A percentile compares a stretch with the other conserved stretches of the same genome.
phyloP scores from a whole-genome alignment of 2,113 vertebrate species.

The Carassius auratus region DNA sequence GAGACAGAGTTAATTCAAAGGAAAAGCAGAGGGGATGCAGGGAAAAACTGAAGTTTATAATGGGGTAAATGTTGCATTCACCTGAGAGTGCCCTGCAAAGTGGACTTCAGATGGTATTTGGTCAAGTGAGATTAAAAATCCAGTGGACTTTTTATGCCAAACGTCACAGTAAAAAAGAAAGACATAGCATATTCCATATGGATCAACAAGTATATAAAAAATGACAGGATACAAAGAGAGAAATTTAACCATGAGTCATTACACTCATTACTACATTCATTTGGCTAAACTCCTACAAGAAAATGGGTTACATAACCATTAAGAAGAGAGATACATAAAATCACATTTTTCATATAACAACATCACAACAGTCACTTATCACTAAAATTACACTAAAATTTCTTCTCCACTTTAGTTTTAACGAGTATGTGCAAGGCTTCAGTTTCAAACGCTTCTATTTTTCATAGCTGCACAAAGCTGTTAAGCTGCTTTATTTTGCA shows the following conservation, averaged over 20 bases:
- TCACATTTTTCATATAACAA: too few relatives aligned
- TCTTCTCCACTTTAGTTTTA: too few relatives aligned
- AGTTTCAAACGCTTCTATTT: too few relatives aligned
- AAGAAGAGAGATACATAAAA: too few relatives aligned
- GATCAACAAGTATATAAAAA: too few relatives aligned
- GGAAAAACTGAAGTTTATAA: not conserved
- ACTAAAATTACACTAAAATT: too few relatives aligned
- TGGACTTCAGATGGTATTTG: not conserved
- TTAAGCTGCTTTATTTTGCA: too few relatives aligned
- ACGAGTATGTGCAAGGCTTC: too few relatives aligned
- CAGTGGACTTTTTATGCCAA: not conserved
- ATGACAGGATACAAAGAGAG: not conserved
- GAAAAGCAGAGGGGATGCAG: not conserved
- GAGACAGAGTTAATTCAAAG: not conserved
- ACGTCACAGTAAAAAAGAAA: not conserved
- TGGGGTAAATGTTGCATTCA: not conserved
- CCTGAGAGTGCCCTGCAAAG: not conserved
- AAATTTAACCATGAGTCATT: not conserved
- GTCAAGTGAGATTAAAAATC: not conserved
- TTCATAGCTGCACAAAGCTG: too few relatives aligned
- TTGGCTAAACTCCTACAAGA: too few relatives aligned
- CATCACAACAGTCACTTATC: too few relatives aligned
- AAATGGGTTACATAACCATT: too few relatives aligned
- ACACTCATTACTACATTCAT: not conserved
- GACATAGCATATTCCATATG: not conserved